Evolutionary conservation across 37 sponge, comb jelly and placozoan genomes (phyloP).

Genomic region (Agelas oroides): DNA sequence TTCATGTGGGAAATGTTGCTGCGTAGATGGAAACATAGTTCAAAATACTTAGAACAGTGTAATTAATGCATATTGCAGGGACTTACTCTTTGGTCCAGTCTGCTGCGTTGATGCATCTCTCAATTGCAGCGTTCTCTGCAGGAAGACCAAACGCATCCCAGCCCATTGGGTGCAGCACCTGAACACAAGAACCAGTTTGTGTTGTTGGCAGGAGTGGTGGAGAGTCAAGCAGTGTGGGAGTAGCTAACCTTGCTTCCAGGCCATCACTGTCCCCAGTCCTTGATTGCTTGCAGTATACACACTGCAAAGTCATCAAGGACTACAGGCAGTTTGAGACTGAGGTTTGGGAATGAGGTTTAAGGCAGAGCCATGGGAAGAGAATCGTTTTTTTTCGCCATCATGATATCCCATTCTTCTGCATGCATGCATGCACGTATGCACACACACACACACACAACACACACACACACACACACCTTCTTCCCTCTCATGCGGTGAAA

Average conservation of each 20-base stretch:
- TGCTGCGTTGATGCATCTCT: slow-evolving; percentile 63
- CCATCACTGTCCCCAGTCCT: no score
- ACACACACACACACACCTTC: slow-evolving; percentile 25
- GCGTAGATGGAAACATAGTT: background rate
- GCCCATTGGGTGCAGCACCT: slow-evolving; percentile 92
- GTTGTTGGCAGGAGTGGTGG: no score
- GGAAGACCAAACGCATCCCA: slow-evolving; percentile 95
- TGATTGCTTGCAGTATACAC: no score
- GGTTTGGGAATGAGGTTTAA: no score
- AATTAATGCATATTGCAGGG: background rate
- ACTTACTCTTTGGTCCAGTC: slow-evolving; percentile 79
- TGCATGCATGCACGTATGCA: no score
- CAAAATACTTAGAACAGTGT: background rate
- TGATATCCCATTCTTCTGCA: no score
- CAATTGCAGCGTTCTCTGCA: slow-evolving; percentile 94
- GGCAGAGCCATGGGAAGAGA: no score
- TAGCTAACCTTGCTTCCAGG: no score
- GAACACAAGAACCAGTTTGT: background rate
- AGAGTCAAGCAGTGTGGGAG: no score
- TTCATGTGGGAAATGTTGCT: slow-evolving; percentile 83
- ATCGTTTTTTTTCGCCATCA: no score
- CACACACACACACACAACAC: background rate
- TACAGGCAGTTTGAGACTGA: no score
- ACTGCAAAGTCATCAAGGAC: no score
- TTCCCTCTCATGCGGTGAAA: slow-evolving; percentile 73